Evolutionary conservation across 2,797 vertebrate species (phyloP).

Genomic region (Argentina silus): DNA sequence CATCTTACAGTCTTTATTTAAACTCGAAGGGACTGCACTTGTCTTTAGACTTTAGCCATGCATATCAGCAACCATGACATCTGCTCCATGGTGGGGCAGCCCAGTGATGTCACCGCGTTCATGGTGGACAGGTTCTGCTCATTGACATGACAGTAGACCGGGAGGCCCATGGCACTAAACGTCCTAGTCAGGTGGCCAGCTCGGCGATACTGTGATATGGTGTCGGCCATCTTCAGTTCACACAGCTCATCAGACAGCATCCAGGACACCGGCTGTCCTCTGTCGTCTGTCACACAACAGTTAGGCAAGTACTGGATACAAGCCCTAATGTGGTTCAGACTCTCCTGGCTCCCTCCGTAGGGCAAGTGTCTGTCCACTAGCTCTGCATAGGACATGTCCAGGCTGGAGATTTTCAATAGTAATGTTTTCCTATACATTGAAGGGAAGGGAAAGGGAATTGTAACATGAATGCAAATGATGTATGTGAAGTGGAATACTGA

Average conservation of each 20-base stretch:
- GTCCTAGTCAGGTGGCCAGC: conserved; percentile 27
- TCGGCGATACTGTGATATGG: conserved; percentile 29
- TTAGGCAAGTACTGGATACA: conserved; percentile 47
- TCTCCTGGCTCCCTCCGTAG: conserved; percentile 47
- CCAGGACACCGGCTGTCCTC: conserved; percentile 41
- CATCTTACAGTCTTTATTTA: conserved; percentile 7
- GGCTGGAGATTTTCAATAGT: conserved; percentile 25
- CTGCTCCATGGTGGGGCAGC: conserved; percentile 29
- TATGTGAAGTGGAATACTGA: conserved; percentile 25
- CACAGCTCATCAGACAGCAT: conserved; percentile 44
- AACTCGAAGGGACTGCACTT: conserved; percentile 11
- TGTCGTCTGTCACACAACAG: conserved; percentile 46
- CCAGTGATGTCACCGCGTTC: conserved; percentile 3
- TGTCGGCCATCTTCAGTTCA: conserved; percentile 45
- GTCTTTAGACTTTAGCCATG: conserved; percentile 18
- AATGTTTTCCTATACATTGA: conserved; percentile 17
- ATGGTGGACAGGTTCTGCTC: conserved; percentile 24
- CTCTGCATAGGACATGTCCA: conserved; percentile 38
- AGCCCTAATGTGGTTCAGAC: conserved; percentile 35
- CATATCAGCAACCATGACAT: conserved; percentile 26
- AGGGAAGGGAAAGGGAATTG: conserved; percentile 26
- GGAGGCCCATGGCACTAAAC: conserved; percentile 30
- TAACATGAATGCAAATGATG: conserved; percentile 14
- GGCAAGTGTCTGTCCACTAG: conserved; percentile 37
- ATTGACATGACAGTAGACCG: conserved; percentile 21